A percentile compares a stretch with the other conserved stretches of the same genome.
phyloP scores from a whole-genome alignment of 2,888 invertebrate species.

The Catocala fraxini region DNA sequence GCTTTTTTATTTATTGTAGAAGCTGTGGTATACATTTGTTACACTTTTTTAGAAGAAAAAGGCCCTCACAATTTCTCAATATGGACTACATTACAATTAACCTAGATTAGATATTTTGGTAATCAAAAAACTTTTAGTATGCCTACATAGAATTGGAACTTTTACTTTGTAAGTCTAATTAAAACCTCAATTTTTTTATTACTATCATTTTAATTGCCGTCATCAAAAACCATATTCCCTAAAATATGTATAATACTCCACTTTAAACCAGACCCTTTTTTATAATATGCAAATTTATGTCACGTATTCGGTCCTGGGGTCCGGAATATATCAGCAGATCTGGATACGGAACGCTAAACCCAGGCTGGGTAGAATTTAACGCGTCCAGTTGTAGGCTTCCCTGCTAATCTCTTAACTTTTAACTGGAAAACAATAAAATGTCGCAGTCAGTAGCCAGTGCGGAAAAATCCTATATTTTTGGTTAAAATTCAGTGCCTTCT shows the following conservation, averaged over 20 bases:
- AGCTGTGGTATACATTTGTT: too few relatives aligned
- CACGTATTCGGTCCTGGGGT: neutral
- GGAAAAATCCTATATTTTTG: slow-evolving; percentile 37
- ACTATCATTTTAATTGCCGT: neutral
- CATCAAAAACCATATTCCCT: neutral
- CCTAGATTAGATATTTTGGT: too few relatives aligned
- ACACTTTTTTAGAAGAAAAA: too few relatives aligned
- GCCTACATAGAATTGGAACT: too few relatives aligned
- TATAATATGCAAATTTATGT: slow-evolving; percentile 1
- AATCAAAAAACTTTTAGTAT: too few relatives aligned
- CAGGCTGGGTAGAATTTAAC: slow-evolving; percentile 55
- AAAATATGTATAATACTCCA: neutral
- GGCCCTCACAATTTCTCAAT: too few relatives aligned
- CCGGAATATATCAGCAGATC: slow-evolving; percentile 13
- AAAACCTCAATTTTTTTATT: neutral
- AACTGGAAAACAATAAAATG: slow-evolving; percentile 62
- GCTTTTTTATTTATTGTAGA: too few relatives aligned
- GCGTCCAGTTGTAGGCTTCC: slow-evolving; percentile 58
- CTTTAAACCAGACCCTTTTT: neutral
- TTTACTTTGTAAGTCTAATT: too few relatives aligned
- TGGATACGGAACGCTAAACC: slow-evolving; percentile 29
- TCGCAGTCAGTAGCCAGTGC: slow-evolving; percentile 51
- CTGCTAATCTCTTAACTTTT: slow-evolving; percentile 76
- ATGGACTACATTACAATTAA: too few relatives aligned
- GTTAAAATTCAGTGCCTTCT: slow-evolving; percentile 36